Evolutionary conservation across 1,140 invertebrate genomes (phyloP).

Genomic region (Aphelenchoides avenae): DNA sequence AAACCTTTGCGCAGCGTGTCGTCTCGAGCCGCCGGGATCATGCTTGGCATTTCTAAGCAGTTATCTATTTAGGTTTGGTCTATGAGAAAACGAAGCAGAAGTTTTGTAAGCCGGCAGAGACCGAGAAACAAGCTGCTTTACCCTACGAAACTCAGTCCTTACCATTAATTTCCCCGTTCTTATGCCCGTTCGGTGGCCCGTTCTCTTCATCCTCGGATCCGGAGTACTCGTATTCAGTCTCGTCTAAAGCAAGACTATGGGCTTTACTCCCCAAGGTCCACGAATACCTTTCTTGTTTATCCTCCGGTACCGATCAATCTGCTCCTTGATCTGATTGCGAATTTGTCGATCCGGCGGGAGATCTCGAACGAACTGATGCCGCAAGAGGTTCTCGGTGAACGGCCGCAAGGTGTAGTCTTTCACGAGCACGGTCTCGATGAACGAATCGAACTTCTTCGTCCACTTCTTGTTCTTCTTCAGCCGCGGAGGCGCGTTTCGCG

Average conservation of each 20-base stretch:
- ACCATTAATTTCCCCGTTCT: conserved; percentile 8
- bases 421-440: conserved; percentile 80
- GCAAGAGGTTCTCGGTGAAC: conserved; percentile 89
- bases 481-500: conserved; percentile 88
- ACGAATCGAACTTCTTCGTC: conserved; percentile 67
- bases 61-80: conserved; percentile 77
- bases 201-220: conserved; percentile 61
- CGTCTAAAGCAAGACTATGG: conserved; percentile 12
- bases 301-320: conserved; percentile 76
- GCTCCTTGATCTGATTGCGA: conserved; percentile 95
- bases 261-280: conserved; percentile 5
- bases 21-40: conserved; percentile 79
- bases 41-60: too few relatives aligned
- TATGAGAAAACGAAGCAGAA: conserved; percentile 71
- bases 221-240: conserved; percentile 53
- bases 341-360: conserved; percentile 96
- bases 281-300: conserved; percentile 47
- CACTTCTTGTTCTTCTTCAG: conserved; percentile 92
- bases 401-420: conserved; percentile 97
- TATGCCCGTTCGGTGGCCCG: conserved; percentile 49
- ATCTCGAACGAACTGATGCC: conserved; percentile 90
- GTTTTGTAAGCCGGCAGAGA: too few relatives aligned
- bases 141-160: neutral
- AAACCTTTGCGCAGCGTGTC: conserved; percentile 89
- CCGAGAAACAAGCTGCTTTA: conserved; percentile 63